Percentiles rank a stretch among this genome's conserved stretches.
phyloP scores from a whole-genome alignment of 2,797 vertebrate genomes.

The Chelidonichthys spinosus region DNA sequence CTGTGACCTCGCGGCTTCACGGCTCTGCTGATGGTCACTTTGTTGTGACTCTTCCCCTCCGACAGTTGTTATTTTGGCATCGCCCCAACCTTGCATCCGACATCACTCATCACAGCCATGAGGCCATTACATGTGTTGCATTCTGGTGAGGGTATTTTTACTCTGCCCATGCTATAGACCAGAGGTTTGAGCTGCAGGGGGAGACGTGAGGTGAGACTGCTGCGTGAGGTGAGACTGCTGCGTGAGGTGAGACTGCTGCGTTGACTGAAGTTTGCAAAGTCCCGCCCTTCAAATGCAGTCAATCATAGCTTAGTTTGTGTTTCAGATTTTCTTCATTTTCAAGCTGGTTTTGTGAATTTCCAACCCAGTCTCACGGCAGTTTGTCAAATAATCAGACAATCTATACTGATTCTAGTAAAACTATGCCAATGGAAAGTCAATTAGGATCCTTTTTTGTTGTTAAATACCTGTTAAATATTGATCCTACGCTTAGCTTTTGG shows the following conservation, averaged over 20 bases:
- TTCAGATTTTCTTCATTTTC: no score
- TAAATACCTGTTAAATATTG: no score
- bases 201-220: background rate
- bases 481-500: no score
- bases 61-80: slow-evolving; percentile 52
- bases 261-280: background rate
- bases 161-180: background rate
- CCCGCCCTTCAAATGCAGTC: background rate
- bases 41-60: slow-evolving; percentile 2
- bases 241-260: background rate
- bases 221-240: background rate
- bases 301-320: background rate
- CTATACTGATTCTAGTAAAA: no score
- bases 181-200: background rate
- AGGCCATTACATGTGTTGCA: slow-evolving; percentile 34
- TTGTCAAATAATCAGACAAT: no score
- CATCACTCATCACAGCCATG: slow-evolving; percentile 51
- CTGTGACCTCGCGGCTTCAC: slow-evolving; percentile 38
- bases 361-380: no score
- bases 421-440: no score
- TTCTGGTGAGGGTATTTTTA: slow-evolving; percentile 66
- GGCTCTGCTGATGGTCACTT: slow-evolving; percentile 17
- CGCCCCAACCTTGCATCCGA: slow-evolving; percentile 30
- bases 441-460: no score
- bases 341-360: no score